Evolutionary conservation across 2,113 vertebrate genomes (phyloP).

Genomic region (Tragelaphus buxtoni): DNA sequence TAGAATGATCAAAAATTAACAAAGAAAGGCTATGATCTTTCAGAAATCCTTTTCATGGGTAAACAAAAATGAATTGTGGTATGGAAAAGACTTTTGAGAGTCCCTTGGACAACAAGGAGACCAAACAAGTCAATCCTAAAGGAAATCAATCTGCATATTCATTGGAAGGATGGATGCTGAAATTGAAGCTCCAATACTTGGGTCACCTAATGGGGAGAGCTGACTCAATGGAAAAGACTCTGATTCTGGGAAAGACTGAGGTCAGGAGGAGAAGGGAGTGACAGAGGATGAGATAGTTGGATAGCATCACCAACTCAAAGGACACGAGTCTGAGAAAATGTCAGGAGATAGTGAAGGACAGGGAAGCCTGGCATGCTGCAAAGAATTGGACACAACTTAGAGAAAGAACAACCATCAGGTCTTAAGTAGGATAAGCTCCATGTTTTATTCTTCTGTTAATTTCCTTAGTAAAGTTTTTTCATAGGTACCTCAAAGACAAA

Average conservation of each 20-base stretch:
- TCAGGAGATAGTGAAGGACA: neutral
- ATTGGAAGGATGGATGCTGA: neutral
- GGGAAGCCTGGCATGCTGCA: neutral
- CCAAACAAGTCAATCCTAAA: neutral
- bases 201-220: neutral
- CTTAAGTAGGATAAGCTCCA: neutral
- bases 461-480: neutral
- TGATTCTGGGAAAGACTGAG: neutral
- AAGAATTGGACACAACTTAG: neutral
- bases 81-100: neutral
- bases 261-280: neutral
- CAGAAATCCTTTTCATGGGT: neutral
- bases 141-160: neutral
- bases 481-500: neutral
- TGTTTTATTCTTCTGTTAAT: neutral
- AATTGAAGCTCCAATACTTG: neutral
- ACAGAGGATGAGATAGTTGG: neutral
- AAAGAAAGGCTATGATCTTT: neutral
- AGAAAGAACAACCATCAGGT: neutral
- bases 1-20: neutral
- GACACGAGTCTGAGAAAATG: neutral
- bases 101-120: neutral
- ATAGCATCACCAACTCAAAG: neutral
- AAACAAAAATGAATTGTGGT: neutral
- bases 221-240: neutral